Percentiles rank a stretch among this genome's conserved stretches.
Evolutionary conservation across 2,797 vertebrate species (phyloP).

Genomic region (Manis crassicaudata): DNA sequence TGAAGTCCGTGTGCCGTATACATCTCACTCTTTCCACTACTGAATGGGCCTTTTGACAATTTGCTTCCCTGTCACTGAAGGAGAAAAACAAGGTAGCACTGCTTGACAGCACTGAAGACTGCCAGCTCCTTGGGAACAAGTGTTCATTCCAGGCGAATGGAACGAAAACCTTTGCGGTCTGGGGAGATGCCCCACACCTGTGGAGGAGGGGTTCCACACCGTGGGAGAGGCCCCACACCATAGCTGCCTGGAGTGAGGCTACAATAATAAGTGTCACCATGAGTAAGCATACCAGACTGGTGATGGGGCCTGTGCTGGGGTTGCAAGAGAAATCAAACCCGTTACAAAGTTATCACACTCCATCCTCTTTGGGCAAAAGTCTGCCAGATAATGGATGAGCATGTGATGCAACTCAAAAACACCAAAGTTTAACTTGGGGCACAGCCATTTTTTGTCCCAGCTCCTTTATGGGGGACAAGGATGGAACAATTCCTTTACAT

Average conservation of each 20-base stretch:
- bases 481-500: neutral
- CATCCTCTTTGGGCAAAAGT: neutral
- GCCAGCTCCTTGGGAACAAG: neutral
- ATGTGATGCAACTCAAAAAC: neutral
- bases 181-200: no score
- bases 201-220: no score
- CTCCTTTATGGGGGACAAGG: neutral
- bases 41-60: neutral
- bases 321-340: neutral
- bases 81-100: neutral
- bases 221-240: neutral
- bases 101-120: neutral
- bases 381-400: neutral
- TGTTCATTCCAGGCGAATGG: neutral
- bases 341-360: neutral
- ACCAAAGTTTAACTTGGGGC: neutral
- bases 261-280: rapidly evolving
- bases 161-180: neutral
- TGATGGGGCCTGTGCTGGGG: neutral
- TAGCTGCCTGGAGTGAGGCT: neutral
- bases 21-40: neutral
- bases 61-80: neutral
- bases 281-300: neutral
- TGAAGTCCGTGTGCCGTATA: no score
- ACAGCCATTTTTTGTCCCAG: neutral